phyloP scores from a whole-genome alignment of 2,888 invertebrate species.

The Blastobasis lacticolella region DNA sequence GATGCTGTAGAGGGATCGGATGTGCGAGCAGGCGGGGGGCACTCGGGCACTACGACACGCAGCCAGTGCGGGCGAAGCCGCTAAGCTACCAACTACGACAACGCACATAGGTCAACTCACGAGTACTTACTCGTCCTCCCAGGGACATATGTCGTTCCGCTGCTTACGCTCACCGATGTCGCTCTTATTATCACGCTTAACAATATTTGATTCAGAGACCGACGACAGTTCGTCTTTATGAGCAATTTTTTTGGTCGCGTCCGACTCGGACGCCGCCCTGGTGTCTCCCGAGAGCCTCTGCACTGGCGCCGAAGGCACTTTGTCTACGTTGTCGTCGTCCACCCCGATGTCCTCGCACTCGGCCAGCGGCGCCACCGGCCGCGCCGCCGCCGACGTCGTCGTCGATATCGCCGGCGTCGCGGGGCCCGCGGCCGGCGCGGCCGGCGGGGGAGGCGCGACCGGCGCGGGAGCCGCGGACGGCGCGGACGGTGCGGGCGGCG shows the following conservation, averaged over 20 bases:
- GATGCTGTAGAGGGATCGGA: too few relatives aligned
- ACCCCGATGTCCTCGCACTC: slow-evolving; percentile 81
- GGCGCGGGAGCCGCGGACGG: neutral
- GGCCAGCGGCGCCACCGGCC: slow-evolving; percentile 77
- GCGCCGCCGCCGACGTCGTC: slow-evolving; percentile 20
- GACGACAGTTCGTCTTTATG: slow-evolving; percentile 59
- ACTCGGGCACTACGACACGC: neutral
- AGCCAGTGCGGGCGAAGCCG: neutral
- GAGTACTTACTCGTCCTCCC: slow-evolving; percentile 94
- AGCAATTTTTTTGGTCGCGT: slow-evolving; percentile 52
- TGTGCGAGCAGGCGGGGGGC: too few relatives aligned
- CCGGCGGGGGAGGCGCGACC: neutral
- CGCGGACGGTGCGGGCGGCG: neutral
- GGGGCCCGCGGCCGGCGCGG: slow-evolving; percentile 64
- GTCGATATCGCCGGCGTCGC: slow-evolving; percentile 16
- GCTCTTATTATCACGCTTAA: slow-evolving; percentile 57
- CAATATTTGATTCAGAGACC: slow-evolving; percentile 58
- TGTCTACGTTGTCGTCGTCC: slow-evolving; percentile 77
- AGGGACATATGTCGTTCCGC: slow-evolving; percentile 91
- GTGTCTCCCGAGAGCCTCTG: slow-evolving; percentile 35
- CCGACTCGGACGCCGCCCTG: slow-evolving; percentile 46
- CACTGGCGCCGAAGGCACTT: slow-evolving; percentile 62
- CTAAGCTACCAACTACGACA: slow-evolving; percentile 4
- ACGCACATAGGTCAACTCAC: slow-evolving; percentile 6
- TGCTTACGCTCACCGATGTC: slow-evolving; percentile 57